These are phyloP conservation scores for Horisme vitalbata DNA, from an alignment of 2,888 invertebrate genomes.

Conservation along the genomic window DNA sequence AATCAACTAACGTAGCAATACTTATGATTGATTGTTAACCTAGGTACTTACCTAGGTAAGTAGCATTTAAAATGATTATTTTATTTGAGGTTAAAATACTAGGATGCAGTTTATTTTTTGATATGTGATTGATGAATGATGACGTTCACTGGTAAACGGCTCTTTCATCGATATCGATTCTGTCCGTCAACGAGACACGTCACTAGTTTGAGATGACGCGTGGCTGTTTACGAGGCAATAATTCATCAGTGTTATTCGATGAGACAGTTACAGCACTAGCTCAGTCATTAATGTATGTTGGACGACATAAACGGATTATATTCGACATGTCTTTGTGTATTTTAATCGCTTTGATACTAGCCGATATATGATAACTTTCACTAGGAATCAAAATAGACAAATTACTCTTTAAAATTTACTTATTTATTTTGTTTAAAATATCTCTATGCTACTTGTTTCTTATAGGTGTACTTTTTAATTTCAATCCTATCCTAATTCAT, in stretches of 20 bases:
- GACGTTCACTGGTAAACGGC: not conserved
- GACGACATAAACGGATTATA: constrained; percentile 32
- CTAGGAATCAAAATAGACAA: not conserved
- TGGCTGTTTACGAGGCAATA: constrained; percentile 63
- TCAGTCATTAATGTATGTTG: constrained; percentile 33
- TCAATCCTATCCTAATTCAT: too few species aligned
- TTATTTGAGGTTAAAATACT: too few species aligned
- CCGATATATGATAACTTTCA: constrained; percentile 24
- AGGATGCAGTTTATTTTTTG: too few species aligned
- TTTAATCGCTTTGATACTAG: constrained; percentile 35
- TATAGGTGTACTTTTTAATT: too few species aligned
- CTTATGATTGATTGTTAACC: too few species aligned
- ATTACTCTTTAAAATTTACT: too few species aligned
- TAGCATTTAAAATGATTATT: too few species aligned
- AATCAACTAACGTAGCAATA: too few species aligned
- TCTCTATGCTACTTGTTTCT: too few species aligned
- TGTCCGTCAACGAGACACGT: constrained; percentile 30
- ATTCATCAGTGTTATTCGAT: constrained; percentile 60
- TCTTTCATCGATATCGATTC: constrained; percentile 16
- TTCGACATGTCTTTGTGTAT: constrained; percentile 24
- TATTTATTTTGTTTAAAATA: too few species aligned
- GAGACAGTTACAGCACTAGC: constrained; percentile 64
- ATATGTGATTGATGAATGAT: constrained; percentile 1
- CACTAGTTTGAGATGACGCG: constrained; percentile 50
- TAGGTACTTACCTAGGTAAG: too few species aligned